Conservation (phyloP, 2,888 invertebrate species). For the Tuberolachnus salignus region DNA sequence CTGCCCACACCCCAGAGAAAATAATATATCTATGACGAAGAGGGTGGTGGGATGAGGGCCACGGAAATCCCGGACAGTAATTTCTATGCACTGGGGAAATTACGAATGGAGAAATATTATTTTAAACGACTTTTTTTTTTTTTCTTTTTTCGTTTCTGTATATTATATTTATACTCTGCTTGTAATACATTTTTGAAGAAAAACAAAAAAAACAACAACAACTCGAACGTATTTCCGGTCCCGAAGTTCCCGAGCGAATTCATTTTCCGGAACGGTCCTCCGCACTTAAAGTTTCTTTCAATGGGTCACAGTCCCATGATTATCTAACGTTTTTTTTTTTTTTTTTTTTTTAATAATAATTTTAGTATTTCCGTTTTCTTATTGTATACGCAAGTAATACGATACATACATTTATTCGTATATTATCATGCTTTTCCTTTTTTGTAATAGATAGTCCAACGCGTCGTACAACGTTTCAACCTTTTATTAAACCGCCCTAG, state of each 20-base stretch:
- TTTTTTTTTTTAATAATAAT: too few relatives aligned
- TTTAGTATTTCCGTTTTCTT: too few relatives aligned
- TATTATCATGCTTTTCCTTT: too few relatives aligned
- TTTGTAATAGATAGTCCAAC: too few relatives aligned
- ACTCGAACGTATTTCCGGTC: background rate
- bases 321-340: too few relatives aligned
- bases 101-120: slow-evolving; percentile 46
- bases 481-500: too few relatives aligned
- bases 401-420: too few relatives aligned
- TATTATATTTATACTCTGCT: background rate
- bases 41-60: background rate
- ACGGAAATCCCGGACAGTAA: slow-evolving; percentile 33
- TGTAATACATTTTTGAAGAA: too few relatives aligned
- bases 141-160: slow-evolving; percentile 8
- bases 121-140: slow-evolving; percentile 36
- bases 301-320: background rate
- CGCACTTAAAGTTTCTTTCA: background rate
- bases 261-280: background rate
- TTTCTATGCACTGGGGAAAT: slow-evolving; percentile 53
- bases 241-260: background rate
- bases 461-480: too few relatives aligned
- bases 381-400: too few relatives aligned
- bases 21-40: background rate
- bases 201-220: too few relatives aligned
- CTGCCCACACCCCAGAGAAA: too few relatives aligned